Percentiles rank a stretch among this genome's conserved stretches.
Conservation (phyloP, 1,140 invertebrate species). For the Cepaea nemoralis region DNA sequence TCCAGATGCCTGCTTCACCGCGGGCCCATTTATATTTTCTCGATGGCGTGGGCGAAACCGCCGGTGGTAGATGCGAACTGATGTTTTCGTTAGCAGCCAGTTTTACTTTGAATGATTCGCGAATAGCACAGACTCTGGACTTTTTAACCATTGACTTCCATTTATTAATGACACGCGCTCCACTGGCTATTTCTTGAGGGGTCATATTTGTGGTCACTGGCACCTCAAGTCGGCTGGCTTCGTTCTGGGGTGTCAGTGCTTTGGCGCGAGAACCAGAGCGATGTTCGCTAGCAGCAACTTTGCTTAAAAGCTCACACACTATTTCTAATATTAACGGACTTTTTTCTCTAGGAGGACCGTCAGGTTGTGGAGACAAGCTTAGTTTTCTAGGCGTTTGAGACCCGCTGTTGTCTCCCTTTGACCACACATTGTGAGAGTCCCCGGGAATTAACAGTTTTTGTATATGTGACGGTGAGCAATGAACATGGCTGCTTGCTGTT, state of each 20-base stretch:
- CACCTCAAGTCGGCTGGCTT: not conserved
- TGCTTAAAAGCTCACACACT: conserved; percentile 31
- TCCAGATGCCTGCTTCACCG: conserved; percentile 42
- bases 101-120: conserved; percentile 35
- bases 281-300: not conserved
- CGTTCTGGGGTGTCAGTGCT: not conserved
- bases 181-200: not conserved
- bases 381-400: not conserved
- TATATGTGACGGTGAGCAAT: too few species aligned
- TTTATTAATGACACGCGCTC: conserved; percentile 16
- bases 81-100: not conserved
- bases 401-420: not conserved
- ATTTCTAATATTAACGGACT: conserved; percentile 26
- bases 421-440: not conserved
- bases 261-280: not conserved
- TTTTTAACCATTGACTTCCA: conserved; percentile 41
- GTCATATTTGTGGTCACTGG: not conserved
- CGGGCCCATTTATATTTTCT: conserved; percentile 46
- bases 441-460: not conserved
- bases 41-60: conserved; percentile 39
- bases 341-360: conserved; percentile 25
- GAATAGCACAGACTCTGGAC: conserved; percentile 32
- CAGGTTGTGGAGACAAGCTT: not conserved
- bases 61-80: conserved; percentile 15
- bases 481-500: too few species aligned